Evolutionary conservation across 2,113 vertebrate species (phyloP).

Genomic region (Meriones unguiculatus): DNA sequence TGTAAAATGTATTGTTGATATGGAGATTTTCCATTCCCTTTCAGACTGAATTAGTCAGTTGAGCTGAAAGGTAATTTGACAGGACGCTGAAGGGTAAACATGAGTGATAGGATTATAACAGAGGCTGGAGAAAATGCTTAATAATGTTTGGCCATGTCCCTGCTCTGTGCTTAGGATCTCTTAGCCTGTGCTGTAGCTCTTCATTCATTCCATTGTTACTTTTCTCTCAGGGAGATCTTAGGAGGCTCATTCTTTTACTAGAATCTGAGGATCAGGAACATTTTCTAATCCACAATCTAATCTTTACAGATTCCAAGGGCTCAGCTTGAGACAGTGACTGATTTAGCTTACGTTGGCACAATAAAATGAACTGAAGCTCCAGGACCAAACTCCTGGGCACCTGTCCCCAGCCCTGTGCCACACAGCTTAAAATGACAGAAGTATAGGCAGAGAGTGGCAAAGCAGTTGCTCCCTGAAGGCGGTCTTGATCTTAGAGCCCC

Average conservation of each 20-base stretch:
- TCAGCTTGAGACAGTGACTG: not conserved
- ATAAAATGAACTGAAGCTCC: not conserved
- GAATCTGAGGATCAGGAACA: not conserved
- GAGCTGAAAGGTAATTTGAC: slow-evolving; percentile 62
- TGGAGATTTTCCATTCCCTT: slow-evolving; percentile 22
- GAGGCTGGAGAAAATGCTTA: not conserved
- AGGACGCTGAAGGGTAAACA: not conserved
- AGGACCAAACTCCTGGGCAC: not conserved
- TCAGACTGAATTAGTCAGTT: slow-evolving; percentile 59
- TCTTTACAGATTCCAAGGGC: not conserved
- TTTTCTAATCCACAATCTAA: not conserved
- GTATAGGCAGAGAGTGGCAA: not conserved
- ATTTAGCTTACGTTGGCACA: not conserved
- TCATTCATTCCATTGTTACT: not conserved
- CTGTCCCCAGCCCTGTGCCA: not conserved
- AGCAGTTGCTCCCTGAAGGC: not conserved
- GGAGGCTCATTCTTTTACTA: not conserved
- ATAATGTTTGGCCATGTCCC: not conserved
- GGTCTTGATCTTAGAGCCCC: not conserved
- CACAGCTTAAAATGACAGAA: not conserved
- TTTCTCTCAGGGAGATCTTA: not conserved
- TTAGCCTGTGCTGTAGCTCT: not conserved
- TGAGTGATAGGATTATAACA: not conserved
- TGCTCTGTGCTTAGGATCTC: not conserved
- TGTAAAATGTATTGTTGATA: slow-evolving; percentile 3